Conservation (phyloP, 2,797 vertebrate genomes). For the Geotrypetes seraphini region DNA sequence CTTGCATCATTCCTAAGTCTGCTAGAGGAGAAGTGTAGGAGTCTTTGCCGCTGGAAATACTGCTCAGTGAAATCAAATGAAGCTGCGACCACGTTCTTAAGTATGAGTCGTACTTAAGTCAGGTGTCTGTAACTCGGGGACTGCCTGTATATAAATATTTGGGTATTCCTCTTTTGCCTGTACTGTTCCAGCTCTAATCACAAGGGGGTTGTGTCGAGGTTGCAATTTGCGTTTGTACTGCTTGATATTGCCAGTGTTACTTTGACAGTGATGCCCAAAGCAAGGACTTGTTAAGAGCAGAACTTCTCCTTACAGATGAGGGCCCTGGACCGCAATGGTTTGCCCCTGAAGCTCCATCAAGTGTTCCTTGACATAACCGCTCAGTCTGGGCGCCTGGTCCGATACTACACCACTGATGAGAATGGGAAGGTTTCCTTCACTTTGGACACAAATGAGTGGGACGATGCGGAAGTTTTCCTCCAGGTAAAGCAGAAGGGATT, state of each 20-base stretch:
- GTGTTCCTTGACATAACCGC: slow-evolving; percentile 27
- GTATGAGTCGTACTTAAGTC: too few species aligned
- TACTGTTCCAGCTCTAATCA: too few species aligned
- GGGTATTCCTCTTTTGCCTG: too few species aligned
- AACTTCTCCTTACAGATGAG: slow-evolving; percentile 44
- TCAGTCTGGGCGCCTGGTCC: neutral
- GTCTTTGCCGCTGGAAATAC: too few species aligned
- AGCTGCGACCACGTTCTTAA: too few species aligned
- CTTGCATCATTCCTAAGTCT: too few species aligned
- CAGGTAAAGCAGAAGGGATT: slow-evolving; percentile 29
- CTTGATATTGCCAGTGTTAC: neutral
- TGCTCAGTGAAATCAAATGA: too few species aligned
- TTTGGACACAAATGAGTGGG: slow-evolving; percentile 52
- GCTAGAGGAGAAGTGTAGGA: too few species aligned
- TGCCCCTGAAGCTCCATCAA: slow-evolving; percentile 23
- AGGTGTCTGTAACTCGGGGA: too few species aligned
- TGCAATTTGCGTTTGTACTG: neutral
- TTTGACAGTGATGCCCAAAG: neutral
- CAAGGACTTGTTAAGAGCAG: neutral
- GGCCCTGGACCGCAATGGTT: slow-evolving; percentile 30
- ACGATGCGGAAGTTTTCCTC: slow-evolving; percentile 5
- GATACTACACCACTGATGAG: slow-evolving; percentile 35
- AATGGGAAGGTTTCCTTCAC: slow-evolving; percentile 48
- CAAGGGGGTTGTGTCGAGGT: too few species aligned
- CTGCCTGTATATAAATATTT: too few species aligned